phyloP scores from a whole-genome alignment of 2,113 vertebrate species.

The Donacobius atricapilla region DNA sequence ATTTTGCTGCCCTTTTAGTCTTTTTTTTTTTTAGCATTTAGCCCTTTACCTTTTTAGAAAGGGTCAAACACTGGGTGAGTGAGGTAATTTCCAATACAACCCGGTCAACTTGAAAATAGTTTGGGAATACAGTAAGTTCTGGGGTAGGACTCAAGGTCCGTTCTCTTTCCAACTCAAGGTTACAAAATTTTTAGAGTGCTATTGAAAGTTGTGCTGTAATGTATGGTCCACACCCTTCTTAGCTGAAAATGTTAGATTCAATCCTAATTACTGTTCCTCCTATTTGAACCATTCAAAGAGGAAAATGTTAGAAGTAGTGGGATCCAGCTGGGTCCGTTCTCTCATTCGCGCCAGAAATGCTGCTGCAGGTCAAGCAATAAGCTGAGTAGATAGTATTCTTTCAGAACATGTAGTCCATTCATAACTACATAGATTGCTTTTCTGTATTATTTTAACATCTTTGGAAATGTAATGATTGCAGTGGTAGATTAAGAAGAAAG shows the following conservation, averaged over 20 bases:
- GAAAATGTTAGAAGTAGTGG: not conserved
- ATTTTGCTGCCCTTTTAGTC: not conserved
- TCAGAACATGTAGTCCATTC: not conserved
- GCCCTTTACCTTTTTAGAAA: not conserved
- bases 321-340: not conserved
- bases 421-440: not conserved
- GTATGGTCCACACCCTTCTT: no score
- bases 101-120: not conserved
- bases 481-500: not conserved
- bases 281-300: not conserved
- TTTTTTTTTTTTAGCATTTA: not conserved
- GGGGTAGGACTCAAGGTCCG: not conserved
- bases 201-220: not conserved
- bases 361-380: not conserved
- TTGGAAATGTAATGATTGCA: not conserved
- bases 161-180: not conserved
- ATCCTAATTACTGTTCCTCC: not conserved
- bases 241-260: not conserved
- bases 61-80: not conserved
- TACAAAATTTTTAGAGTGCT: not conserved
- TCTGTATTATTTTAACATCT: not conserved
- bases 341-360: not conserved
- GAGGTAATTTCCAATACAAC: not conserved
- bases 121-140: not conserved
- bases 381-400: not conserved